A percentile compares a stretch with the other conserved stretches of the same genome.
These are phyloP conservation scores for Ceuthmochares aereus DNA, from an alignment of 2,113 vertebrate genomes.

Conservation along the genomic window DNA sequence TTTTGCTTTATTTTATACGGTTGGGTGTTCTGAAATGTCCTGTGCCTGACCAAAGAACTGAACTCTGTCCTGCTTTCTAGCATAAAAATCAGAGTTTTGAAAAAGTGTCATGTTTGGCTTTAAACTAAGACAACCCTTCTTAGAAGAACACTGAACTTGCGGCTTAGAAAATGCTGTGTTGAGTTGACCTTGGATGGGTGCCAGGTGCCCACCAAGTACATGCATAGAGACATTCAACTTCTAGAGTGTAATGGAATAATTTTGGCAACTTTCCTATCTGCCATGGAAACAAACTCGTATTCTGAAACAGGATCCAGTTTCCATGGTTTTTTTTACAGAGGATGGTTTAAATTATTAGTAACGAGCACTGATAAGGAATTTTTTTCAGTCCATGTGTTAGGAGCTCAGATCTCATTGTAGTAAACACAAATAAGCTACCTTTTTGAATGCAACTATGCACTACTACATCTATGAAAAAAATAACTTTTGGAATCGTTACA, in stretches of 20 bases:
- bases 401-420: not conserved
- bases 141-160: not conserved
- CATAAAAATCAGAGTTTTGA: not conserved
- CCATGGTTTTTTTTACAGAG: not conserved
- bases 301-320: not conserved
- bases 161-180: not conserved
- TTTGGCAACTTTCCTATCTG: not conserved
- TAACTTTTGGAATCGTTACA: not conserved
- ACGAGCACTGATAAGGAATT: not conserved
- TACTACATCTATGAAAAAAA: not conserved
- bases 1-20: not conserved
- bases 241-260: not conserved
- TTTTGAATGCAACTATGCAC: not conserved
- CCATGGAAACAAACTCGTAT: not conserved
- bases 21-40: not conserved
- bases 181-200: not conserved
- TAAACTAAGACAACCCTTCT: not conserved
- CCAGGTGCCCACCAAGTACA: not conserved
- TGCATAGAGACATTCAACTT: rapidly evolving
- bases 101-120: not conserved
- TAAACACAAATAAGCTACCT: not conserved
- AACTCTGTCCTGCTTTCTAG: not conserved
- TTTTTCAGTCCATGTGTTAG: not conserved
- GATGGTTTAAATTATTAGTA: not conserved
- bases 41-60: not conserved